Conservation (phyloP, 92 coral and sea anemone species). For the Virgularia gustaviana region DNA sequence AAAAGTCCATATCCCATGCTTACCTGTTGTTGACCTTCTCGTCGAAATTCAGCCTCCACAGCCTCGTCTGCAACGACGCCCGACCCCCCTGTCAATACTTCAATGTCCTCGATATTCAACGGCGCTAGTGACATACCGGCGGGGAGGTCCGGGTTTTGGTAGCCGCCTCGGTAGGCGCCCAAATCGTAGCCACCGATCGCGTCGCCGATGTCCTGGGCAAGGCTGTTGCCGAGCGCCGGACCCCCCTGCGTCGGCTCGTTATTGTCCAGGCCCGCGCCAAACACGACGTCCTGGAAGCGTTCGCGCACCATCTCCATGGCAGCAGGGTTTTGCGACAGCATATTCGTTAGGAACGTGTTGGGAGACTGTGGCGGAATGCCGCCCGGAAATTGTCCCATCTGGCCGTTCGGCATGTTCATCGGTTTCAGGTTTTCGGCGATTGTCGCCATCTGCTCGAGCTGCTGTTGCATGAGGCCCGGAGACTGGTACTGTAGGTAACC, state of each 20-base stretch:
- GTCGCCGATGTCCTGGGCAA: constrained; percentile 24
- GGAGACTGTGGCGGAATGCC: constrained; percentile 26
- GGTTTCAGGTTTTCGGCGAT: constrained; percentile 33
- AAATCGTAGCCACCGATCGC: constrained; percentile 22
- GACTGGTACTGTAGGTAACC: constrained; percentile 74
- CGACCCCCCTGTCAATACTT: constrained; percentile 16
- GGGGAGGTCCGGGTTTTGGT: not conserved
- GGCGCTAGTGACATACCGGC: constrained; percentile 24
- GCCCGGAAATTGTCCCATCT: constrained; percentile 14
- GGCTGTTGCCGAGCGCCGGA: not conserved
- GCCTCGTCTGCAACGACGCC: constrained; percentile 13
- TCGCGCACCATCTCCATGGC: constrained; percentile 29
- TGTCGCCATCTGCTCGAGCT: constrained; percentile 59
- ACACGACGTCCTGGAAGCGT: constrained; percentile 9
- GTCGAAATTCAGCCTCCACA: constrained; percentile 15
- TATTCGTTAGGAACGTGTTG: constrained; percentile 36
- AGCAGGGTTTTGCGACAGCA: constrained; percentile 55
- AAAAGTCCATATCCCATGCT: not conserved
- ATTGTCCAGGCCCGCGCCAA: too few relatives aligned
- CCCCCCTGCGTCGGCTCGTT: not conserved
- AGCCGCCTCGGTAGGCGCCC: not conserved
- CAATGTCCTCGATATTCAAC: constrained; percentile 19
- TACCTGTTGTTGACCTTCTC: constrained; percentile 23
- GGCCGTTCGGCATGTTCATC: constrained; percentile 49
- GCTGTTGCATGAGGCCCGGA: constrained; percentile 63